Evolutionary conservation across 2,888 invertebrate genomes (phyloP).

Genomic region (Amaurobius ferox): DNA sequence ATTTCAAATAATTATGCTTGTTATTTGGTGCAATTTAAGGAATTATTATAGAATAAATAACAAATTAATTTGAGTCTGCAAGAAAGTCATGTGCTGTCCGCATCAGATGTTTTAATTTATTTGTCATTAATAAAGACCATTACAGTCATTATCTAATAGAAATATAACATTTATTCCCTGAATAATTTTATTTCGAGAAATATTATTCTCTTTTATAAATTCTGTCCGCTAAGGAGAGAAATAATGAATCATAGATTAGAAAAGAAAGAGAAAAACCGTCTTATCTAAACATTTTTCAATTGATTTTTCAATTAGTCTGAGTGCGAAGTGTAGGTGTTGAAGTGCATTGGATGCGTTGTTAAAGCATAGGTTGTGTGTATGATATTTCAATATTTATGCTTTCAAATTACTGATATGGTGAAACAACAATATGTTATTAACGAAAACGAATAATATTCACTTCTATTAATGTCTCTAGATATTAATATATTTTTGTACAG

Average conservation of each 20-base stretch:
- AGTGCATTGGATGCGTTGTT: slow-evolving; percentile 8
- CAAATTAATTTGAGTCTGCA: too few species aligned
- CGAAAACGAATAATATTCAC: too few species aligned
- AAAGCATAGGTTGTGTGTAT: neutral
- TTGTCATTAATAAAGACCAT: too few species aligned
- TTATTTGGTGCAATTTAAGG: too few species aligned
- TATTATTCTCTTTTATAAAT: neutral
- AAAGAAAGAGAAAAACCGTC: neutral
- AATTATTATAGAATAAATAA: too few species aligned
- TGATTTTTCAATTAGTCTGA: slow-evolving; percentile 55
- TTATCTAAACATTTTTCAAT: slow-evolving; percentile 50
- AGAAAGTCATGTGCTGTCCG: too few species aligned
- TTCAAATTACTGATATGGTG: neutral
- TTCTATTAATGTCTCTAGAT: too few species aligned
- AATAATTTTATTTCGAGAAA: slow-evolving; percentile 1
- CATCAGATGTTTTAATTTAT: too few species aligned
- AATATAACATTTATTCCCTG: neutral
- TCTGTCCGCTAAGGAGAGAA: neutral
- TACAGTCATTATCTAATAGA: neutral
- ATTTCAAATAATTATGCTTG: too few species aligned
- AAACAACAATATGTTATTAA: neutral
- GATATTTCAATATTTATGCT: neutral
- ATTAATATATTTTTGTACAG: too few species aligned
- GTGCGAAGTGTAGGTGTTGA: slow-evolving; percentile 2
- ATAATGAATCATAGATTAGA: neutral